phyloP scores from a whole-genome alignment of 2,797 vertebrate genomes.

The Chromis chromis region DNA sequence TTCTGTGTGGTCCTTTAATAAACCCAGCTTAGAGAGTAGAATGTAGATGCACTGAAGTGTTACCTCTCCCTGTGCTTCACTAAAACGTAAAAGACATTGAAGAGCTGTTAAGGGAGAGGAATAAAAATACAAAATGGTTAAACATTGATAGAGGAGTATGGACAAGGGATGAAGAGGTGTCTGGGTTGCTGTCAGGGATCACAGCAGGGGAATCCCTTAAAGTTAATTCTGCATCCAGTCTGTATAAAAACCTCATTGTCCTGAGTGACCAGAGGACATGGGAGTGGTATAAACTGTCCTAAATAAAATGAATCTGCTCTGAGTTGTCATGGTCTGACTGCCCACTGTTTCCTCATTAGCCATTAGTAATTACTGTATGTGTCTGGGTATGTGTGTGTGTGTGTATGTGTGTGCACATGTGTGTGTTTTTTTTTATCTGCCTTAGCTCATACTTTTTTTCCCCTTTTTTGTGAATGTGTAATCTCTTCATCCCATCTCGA shows the following conservation, averaged over 20 bases:
- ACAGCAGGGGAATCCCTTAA: constrained; percentile 49
- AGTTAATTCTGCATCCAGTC: constrained; percentile 16
- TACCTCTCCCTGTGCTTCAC: constrained; percentile 16
- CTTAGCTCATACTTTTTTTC: constrained; percentile 32
- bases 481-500: constrained; percentile 74
- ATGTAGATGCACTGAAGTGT: constrained; percentile 15
- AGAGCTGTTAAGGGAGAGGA: constrained; percentile 10
- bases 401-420: not conserved
- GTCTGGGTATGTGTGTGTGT: not conserved
- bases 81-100: constrained; percentile 9
- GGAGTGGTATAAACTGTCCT: constrained; percentile 38
- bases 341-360: constrained; percentile 31
- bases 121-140: constrained; percentile 44
- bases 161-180: constrained; percentile 29
- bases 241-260: constrained; percentile 48
- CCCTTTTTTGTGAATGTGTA: constrained; percentile 41
- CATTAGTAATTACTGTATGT: not conserved
- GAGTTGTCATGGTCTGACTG: constrained; percentile 25
- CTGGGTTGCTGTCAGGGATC: constrained; percentile 26
- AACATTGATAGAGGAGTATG: constrained; percentile 47
- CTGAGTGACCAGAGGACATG: constrained; percentile 29
- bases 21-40: constrained; percentile 13
- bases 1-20: constrained; percentile 11
- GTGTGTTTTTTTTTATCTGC: constrained; percentile 29
- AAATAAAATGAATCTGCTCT: constrained; percentile 29